A percentile compares a stretch with the other conserved stretches of the same genome.
phyloP scores from a whole-genome alignment of 2,113 vertebrate genomes.

The Anser brachyrhynchus region DNA sequence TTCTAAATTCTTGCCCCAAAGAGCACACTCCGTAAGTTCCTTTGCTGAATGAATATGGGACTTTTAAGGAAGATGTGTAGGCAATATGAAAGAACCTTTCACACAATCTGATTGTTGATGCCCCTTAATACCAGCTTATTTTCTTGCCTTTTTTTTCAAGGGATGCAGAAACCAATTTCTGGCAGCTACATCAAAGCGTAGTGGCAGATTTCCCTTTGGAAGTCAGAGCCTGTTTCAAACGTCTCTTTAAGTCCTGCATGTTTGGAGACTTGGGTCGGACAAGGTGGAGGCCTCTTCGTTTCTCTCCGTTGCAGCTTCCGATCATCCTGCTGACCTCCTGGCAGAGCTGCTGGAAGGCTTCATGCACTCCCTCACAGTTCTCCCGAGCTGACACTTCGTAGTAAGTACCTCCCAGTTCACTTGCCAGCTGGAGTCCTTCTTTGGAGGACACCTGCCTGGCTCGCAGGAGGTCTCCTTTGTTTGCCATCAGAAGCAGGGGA shows the following conservation, averaged over 20 bases:
- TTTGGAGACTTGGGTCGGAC: slow-evolving; percentile 92
- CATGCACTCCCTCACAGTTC: slow-evolving; percentile 85
- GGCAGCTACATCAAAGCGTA: slow-evolving; percentile 70
- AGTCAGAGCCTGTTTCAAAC: slow-evolving; percentile 90
- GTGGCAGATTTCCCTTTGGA: slow-evolving; percentile 88
- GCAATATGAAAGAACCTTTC: not conserved
- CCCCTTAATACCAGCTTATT: not conserved
- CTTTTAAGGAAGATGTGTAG: not conserved
- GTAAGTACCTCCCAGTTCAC: slow-evolving; percentile 83
- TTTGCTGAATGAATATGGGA: not conserved
- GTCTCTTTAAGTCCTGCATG: slow-evolving; percentile 94
- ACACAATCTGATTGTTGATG: not conserved
- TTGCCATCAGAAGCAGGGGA: slow-evolving; percentile 88
- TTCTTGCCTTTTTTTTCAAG: not conserved
- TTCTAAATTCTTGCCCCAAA: not conserved
- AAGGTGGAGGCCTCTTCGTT: slow-evolving; percentile 88
- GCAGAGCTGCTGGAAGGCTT: slow-evolving; percentile 89
- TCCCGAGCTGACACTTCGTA: slow-evolving; percentile 91
- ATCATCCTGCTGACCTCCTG: slow-evolving; percentile 87
- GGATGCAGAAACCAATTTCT: not conserved
- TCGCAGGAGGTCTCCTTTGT: slow-evolving; percentile 90
- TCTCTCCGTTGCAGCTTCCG: slow-evolving; percentile 86
- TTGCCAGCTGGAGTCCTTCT: slow-evolving; percentile 85
- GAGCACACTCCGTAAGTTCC: not conserved
- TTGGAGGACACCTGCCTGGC: slow-evolving; percentile 87